These are phyloP conservation scores for Rallus crepitans DNA, from an alignment of 2,797 vertebrate genomes.

Conservation along the genomic window DNA sequence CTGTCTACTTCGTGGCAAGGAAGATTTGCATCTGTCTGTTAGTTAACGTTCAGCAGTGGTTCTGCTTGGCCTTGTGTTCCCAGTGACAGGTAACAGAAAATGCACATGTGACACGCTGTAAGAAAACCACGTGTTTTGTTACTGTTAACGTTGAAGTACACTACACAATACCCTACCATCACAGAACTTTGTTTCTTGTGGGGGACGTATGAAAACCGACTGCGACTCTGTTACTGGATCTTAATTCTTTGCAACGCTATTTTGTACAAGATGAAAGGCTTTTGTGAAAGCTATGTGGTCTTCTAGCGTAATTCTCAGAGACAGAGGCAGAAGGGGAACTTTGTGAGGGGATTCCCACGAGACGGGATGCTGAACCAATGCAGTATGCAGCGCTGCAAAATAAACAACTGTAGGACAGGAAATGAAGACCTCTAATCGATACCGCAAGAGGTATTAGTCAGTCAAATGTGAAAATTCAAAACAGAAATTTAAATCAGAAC, in stretches of 20 bases:
- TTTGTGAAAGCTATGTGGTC: background rate
- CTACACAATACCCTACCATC: background rate
- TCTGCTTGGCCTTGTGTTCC: background rate
- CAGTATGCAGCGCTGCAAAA: background rate
- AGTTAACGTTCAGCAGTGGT: background rate
- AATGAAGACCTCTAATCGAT: conserved; percentile 31
- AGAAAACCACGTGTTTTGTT: background rate
- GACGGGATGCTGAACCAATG: conserved; percentile 1
- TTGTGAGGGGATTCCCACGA: conserved; percentile 48
- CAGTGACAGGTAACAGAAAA: conserved; percentile 22
- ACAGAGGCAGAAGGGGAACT: conserved; percentile 49
- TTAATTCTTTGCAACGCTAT: background rate
- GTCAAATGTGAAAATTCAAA: conserved; percentile 51
- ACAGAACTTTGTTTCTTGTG: background rate
- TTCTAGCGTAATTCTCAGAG: background rate
- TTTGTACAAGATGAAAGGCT: background rate
- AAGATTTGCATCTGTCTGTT: conserved; percentile 21
- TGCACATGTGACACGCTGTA: background rate
- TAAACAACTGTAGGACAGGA: conserved; percentile 62
- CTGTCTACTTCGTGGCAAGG: background rate
- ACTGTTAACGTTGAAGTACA: background rate
- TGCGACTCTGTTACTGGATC: background rate
- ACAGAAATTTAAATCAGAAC: conserved; percentile 34
- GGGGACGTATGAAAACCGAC: background rate
- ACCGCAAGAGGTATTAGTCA: conserved; percentile 6